Evolutionary conservation across 2,113 vertebrate genomes (phyloP).

Genomic region (Rhagologus leucostigma): DNA sequence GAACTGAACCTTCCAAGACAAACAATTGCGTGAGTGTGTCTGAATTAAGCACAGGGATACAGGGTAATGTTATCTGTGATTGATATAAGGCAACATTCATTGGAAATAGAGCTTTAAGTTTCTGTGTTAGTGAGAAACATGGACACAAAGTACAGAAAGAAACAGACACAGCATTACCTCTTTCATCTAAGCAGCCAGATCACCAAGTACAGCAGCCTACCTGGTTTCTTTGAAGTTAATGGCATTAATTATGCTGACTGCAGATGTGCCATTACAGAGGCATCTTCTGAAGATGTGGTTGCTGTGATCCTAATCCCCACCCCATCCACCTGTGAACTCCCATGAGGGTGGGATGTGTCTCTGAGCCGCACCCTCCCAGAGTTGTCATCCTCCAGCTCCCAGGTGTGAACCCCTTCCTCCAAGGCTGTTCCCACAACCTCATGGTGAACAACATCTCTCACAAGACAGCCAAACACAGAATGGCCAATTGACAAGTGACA

Average conservation of each 20-base stretch:
- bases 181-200: neutral
- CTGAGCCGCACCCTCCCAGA: neutral
- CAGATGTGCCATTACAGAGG: neutral
- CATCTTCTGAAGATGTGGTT: neutral
- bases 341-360: rapidly evolving
- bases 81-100: neutral
- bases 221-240: neutral
- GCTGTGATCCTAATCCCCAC: neutral
- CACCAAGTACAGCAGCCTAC: neutral
- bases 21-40: neutral
- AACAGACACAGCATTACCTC: neutral
- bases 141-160: neutral
- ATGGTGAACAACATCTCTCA: rapidly evolving
- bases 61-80: neutral
- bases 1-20: neutral
- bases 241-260: neutral
- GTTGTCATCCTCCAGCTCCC: neutral
- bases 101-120: neutral
- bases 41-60: neutral
- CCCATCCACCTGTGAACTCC: neutral
- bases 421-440: neutral
- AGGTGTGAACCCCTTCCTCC: neutral
- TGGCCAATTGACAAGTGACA: neutral
- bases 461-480: neutral
- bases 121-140: neutral